Evolutionary conservation across 2,113 vertebrate species (phyloP).

Genomic region (Salvelinus alpinus): DNA sequence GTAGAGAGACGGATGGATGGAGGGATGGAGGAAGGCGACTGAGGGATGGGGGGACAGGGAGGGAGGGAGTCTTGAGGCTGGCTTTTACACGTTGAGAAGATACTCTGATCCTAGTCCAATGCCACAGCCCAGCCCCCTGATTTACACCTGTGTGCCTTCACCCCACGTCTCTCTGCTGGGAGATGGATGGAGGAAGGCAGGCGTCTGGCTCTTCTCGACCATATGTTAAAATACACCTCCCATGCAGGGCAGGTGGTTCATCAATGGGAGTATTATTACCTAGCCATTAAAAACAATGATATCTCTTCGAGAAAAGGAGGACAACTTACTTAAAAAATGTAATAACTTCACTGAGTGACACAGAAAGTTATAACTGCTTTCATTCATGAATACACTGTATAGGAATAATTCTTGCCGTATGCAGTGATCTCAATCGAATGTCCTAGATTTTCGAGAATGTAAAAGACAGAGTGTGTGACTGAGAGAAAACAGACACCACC

Average conservation of each 20-base stretch:
- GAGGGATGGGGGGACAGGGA: constrained; percentile 4
- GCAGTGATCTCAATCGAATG: too few relatives aligned
- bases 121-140: constrained; percentile 11
- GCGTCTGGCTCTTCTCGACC: not conserved
- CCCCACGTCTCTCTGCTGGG: constrained; percentile 3
- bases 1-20: constrained; percentile 11
- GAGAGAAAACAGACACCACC: constrained; percentile 47
- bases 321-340: not conserved
- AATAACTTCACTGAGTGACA: not conserved
- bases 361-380: not conserved
- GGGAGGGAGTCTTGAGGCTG: not conserved
- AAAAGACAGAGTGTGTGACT: constrained; percentile 12
- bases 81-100: not conserved
- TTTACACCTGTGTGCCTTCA: constrained; percentile 31
- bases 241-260: not conserved
- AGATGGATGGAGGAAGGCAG: not conserved
- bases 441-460: constrained; percentile 20
- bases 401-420: constrained; percentile 18
- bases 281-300: constrained; percentile 1
- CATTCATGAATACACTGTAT: constrained; percentile 30
- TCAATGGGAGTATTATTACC: not conserved
- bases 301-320: not conserved
- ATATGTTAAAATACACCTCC: not conserved
- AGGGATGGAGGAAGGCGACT: constrained; percentile 2
- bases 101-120: constrained; percentile 5